Evolutionary conservation across 2,113 vertebrate genomes (phyloP).

Genomic region (Odocoileus virginianus): DNA sequence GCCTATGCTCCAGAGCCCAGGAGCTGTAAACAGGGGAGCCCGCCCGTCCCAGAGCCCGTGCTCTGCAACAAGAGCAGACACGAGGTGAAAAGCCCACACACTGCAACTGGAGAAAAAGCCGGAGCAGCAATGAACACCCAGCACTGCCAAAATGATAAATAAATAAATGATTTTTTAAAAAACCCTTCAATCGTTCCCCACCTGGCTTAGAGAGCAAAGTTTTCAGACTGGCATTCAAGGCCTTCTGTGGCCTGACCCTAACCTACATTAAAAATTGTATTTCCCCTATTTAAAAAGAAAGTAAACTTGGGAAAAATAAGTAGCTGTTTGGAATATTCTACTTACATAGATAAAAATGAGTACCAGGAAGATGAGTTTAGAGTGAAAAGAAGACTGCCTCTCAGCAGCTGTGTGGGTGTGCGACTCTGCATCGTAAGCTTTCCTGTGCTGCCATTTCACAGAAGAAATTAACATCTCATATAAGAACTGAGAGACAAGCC

Average conservation of each 20-base stretch:
- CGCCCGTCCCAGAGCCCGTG: rapidly evolving
- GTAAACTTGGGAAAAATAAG: not conserved
- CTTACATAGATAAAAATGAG: not conserved
- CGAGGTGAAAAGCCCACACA: not conserved
- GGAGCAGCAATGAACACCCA: not conserved
- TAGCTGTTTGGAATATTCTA: not conserved
- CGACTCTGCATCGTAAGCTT: not conserved
- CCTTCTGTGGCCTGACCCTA: not conserved
- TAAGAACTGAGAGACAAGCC: not conserved
- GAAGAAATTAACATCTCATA: not conserved
- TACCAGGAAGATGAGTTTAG: not conserved
- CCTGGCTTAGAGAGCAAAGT: not conserved
- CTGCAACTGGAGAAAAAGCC: not conserved
- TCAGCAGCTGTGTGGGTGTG: not conserved
- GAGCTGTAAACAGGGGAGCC: not conserved
- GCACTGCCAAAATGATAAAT: not conserved
- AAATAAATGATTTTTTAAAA: not conserved
- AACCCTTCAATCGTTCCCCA: not conserved
- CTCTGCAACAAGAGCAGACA: not conserved
- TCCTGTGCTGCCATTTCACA: not conserved
- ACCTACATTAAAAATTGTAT: not conserved
- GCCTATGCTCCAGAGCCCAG: not conserved
- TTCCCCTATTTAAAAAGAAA: not conserved
- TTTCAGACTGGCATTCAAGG: not conserved
- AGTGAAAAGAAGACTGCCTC: not conserved